phyloP scores from a whole-genome alignment of 2,888 invertebrate genomes.

The Tenthredo amoena region DNA sequence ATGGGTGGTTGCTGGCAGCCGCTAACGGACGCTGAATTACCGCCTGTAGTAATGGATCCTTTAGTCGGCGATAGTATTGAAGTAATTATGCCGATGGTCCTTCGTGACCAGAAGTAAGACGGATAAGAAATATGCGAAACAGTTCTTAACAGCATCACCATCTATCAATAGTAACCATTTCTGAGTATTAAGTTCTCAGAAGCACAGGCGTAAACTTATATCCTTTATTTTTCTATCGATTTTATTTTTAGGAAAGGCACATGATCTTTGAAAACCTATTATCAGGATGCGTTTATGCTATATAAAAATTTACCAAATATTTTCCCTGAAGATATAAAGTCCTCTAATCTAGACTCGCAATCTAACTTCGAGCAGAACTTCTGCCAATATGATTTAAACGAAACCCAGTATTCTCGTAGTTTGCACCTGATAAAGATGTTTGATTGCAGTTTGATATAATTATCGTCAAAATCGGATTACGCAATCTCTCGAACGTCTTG shows the following conservation, averaged over 20 bases:
- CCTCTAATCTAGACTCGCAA: neutral
- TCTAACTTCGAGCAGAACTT: neutral
- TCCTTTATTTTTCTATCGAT: conserved; percentile 58
- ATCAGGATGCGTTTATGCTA: conserved; percentile 34
- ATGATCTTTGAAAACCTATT: conserved; percentile 6
- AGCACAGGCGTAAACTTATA: conserved; percentile 61
- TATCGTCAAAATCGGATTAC: neutral
- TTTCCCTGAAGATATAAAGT: neutral
- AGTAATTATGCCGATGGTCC: conserved; percentile 81
- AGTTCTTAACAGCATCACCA: conserved; percentile 55
- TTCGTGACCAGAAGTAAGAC: conserved; percentile 79
- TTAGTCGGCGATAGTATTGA: conserved; percentile 81
- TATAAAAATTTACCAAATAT: neutral
- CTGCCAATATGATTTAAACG: neutral
- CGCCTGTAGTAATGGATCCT: conserved; percentile 80
- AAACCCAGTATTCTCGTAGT: neutral
- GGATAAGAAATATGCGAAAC: conserved; percentile 55
- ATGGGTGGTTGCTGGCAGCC: conserved; percentile 82
- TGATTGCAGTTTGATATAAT: neutral
- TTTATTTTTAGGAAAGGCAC: conserved; percentile 55
- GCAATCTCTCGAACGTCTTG: neutral
- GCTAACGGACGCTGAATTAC: conserved; percentile 79
- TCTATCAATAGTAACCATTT: conserved; percentile 60
- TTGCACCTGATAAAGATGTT: neutral
- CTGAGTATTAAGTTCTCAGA: conserved; percentile 61